Evolutionary conservation across 2,888 invertebrate species (phyloP), one percentile per base, ranked within the genome.

Genomic region (Camptogramma bilineatum): DNA sequence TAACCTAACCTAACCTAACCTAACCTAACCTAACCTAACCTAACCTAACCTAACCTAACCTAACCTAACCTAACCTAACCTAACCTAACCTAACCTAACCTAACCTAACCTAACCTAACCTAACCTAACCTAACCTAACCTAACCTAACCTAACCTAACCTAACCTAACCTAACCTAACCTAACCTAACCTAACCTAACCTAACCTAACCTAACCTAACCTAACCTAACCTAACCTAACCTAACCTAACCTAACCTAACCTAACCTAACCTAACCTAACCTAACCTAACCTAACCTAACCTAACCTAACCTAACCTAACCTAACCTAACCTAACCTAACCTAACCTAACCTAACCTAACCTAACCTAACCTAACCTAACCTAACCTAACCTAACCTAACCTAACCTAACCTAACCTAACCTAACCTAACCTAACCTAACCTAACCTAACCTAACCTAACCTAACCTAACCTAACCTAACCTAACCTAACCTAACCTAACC

Each of bases 261-360:
- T 34, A 53, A 53, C 52, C 52, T 53, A 53, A 53, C 39, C 52
- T 53, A 53, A 53, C 52, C 52, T 53, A 53, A 53, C 52, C 52
- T 53, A 62, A 66, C 66, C 66, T 66, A 66, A 62, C 56, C 61
- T 58, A 58, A 66, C 52, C 52, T 39, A 53, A 53, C 52, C 66
- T 59, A 62, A 66, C 62, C 66, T 59, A 59, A 66, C 59, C 66
- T 59, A 66, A 64, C 64, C 64, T 59, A 64, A 64, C 64, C 64
- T 54, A 59, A 64, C 64, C 59, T 59, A 64, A 64, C 64, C 64
- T 64, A 64, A 64, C 59, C 64, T 34, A 34, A 34, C 34, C 34
- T 34, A 61, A 61, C 61, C 61, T 61, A 61, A 61, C 61, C 61
- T 61, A 61, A 61, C 61, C 61, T 61, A 61, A 61, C 61, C 61